These are phyloP conservation scores for Strix uralensis DNA, from an alignment of 2,113 vertebrate genomes.

Conservation along the genomic window DNA sequence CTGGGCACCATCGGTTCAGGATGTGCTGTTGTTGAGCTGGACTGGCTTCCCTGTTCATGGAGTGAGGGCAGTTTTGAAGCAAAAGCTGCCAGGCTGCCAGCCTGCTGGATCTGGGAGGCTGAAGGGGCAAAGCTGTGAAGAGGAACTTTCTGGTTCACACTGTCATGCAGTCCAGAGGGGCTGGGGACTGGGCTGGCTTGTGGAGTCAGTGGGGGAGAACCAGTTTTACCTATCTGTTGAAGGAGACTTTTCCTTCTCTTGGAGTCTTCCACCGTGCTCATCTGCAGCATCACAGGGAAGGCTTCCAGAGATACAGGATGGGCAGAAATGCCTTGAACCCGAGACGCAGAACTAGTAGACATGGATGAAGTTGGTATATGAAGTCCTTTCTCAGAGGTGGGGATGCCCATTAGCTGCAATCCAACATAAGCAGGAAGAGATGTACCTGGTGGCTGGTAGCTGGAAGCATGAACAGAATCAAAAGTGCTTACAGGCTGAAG, in stretches of 20 bases:
- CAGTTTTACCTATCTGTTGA: neutral
- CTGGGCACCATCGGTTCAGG: accelerated
- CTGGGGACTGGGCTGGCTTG: neutral
- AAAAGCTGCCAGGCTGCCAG: neutral
- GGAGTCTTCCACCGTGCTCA: neutral
- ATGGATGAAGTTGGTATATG: neutral
- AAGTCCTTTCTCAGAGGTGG: neutral
- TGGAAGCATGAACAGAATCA: neutral
- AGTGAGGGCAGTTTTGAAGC: neutral
- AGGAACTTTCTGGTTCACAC: neutral
- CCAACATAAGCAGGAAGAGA: neutral
- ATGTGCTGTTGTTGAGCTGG: neutral
- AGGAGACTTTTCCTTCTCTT: neutral
- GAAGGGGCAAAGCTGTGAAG: neutral
- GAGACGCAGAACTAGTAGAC: neutral
- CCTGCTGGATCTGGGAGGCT: neutral
- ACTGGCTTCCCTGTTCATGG: neutral
- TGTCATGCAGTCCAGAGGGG: neutral
- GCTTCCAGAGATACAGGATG: neutral
- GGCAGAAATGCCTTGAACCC: neutral
- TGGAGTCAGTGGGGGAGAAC: neutral
- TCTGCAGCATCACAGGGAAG: neutral
- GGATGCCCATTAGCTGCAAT: neutral
- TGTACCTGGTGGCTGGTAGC: neutral
- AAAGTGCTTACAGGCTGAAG: neutral